phyloP scores from a whole-genome alignment of 2,888 invertebrate genomes.

The Cheilosia grossa region DNA sequence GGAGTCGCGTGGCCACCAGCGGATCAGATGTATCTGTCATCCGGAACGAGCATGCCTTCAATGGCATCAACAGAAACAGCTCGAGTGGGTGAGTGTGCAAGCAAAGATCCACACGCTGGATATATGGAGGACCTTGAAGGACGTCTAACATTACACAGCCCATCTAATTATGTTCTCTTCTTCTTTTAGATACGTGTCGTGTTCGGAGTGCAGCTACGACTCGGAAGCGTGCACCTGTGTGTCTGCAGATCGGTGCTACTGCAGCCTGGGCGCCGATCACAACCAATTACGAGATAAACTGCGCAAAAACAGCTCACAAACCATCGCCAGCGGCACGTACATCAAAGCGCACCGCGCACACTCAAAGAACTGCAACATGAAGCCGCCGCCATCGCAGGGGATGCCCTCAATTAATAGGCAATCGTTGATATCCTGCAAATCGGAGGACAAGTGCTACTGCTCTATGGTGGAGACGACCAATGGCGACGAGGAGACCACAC shows the following conservation, averaged over 20 bases:
- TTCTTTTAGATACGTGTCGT: slow-evolving; percentile 88
- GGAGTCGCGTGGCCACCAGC: slow-evolving; percentile 86
- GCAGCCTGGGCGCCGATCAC: slow-evolving; percentile 87
- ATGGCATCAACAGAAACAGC: slow-evolving; percentile 86
- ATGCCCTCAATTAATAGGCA: slow-evolving; percentile 77
- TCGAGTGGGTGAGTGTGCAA: slow-evolving; percentile 84
- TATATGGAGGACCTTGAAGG: slow-evolving; percentile 11
- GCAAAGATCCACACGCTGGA: slow-evolving; percentile 16
- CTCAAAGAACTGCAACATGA: slow-evolving; percentile 75
- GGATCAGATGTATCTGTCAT: slow-evolving; percentile 87
- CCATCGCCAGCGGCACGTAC: slow-evolving; percentile 67
- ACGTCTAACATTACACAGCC: slow-evolving; percentile 33
- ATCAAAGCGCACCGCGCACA: slow-evolving; percentile 77
- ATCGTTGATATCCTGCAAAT: slow-evolving; percentile 83
- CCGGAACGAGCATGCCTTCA: slow-evolving; percentile 85
- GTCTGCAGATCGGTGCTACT: slow-evolving; percentile 93
- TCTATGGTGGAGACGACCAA: slow-evolving; percentile 84
- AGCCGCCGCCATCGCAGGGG: slow-evolving; percentile 32
- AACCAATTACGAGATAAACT: slow-evolving; percentile 78
- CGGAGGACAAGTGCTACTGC: slow-evolving; percentile 87
- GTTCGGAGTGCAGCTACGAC: slow-evolving; percentile 93
- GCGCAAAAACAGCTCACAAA: slow-evolving; percentile 59
- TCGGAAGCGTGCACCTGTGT: slow-evolving; percentile 92
- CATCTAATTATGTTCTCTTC: slow-evolving; percentile 44
- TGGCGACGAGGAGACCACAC: slow-evolving; percentile 83